phyloP scores from a whole-genome alignment of 2,113 vertebrate species.

The Neolamprologus fasciatus region DNA sequence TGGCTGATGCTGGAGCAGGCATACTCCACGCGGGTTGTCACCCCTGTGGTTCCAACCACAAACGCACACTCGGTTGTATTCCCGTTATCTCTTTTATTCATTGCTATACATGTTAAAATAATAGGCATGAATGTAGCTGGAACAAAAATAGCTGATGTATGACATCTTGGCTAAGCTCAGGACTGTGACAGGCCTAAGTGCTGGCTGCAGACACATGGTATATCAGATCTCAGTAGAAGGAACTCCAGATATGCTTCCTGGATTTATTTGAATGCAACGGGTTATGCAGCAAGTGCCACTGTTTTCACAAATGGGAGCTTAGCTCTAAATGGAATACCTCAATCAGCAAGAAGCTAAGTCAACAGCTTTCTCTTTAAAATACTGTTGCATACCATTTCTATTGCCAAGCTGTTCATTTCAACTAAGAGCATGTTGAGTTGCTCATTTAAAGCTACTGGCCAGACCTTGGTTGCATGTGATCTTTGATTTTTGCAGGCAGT shows the following conservation, averaged over 20 bases:
- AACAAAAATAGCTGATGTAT: constrained; percentile 19
- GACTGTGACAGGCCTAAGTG: not conserved
- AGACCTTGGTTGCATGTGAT: not conserved
- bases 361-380: constrained; percentile 38
- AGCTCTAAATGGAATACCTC: constrained; percentile 39
- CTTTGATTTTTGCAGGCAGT: not conserved
- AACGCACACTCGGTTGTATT: not conserved
- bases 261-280: constrained; percentile 20
- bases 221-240: constrained; percentile 39
- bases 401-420: constrained; percentile 3
- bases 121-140: constrained; percentile 5
- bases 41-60: constrained; percentile 33
- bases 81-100: not conserved
- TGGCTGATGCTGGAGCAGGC: constrained; percentile 10
- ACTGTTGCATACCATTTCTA: not conserved
- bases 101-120: constrained; percentile 22
- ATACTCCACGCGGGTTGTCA: constrained; percentile 23
- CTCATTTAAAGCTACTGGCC: not conserved
- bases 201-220: not conserved
- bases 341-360: constrained; percentile 50
- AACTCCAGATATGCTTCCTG: constrained; percentile 41
- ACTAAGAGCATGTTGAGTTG: constrained; percentile 6
- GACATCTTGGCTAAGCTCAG: constrained; percentile 15
- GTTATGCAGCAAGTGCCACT: constrained; percentile 5
- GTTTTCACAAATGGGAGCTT: constrained; percentile 41